phyloP scores from a whole-genome alignment of 1,140 invertebrate species.

The Carposina sasakii region DNA sequence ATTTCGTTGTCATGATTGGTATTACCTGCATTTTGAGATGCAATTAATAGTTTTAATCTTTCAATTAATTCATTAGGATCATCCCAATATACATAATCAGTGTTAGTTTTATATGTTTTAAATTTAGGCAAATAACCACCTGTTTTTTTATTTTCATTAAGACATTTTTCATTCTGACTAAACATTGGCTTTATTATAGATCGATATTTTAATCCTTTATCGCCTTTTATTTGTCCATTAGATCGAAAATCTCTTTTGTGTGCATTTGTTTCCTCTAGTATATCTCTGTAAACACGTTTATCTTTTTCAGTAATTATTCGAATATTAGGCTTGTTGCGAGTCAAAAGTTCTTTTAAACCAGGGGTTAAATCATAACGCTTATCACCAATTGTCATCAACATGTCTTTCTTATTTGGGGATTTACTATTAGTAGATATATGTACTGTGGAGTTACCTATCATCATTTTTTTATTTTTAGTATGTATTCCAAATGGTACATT shows the following conservation, averaged over 20 bases:
- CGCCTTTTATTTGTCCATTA: not conserved
- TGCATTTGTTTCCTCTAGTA: constrained; percentile 1
- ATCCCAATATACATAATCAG: constrained; percentile 41
- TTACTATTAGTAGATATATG: too few relatives aligned
- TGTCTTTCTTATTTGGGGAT: too few relatives aligned
- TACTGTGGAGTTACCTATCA: too few relatives aligned
- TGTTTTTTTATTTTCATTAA: not conserved
- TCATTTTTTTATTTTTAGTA: too few relatives aligned
- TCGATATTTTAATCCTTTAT: constrained; percentile 2
- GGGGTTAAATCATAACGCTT: too few relatives aligned
- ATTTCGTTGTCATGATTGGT: constrained; percentile 46
- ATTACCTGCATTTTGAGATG: constrained; percentile 42
- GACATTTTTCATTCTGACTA: constrained; percentile 1
- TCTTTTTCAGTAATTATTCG: not conserved
- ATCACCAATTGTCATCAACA: too few relatives aligned
- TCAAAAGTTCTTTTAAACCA: too few relatives aligned
- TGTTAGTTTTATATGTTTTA: constrained; percentile 11
- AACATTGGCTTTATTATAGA: constrained; percentile 14
- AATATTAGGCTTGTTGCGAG: too few relatives aligned
- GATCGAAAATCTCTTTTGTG: not conserved
- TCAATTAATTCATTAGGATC: constrained; percentile 37
- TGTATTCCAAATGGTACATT: too few relatives aligned
- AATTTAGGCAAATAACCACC: constrained; percentile 26
- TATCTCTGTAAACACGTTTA: not conserved
- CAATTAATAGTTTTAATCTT: constrained; percentile 36